phyloP scores from a whole-genome alignment of 2,797 vertebrate species.

The Taenioides sp. region DNA sequence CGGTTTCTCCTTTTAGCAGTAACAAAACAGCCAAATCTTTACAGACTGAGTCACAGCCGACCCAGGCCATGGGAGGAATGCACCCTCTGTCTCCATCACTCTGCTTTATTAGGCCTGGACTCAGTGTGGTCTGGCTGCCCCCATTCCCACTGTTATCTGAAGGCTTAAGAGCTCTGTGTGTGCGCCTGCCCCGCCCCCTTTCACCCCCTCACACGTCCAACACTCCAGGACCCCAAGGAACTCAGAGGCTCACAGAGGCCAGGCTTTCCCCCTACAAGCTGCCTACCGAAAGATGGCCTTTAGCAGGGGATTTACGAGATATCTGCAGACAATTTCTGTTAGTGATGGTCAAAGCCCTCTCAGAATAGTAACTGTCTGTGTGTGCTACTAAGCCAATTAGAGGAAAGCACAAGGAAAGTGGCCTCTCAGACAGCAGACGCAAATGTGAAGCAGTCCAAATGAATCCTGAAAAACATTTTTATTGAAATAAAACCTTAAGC shows the following conservation, averaged over 20 bases:
- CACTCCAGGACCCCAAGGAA: constrained; percentile 22
- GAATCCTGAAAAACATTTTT: not conserved
- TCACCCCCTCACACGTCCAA: constrained; percentile 56
- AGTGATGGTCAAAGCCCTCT: constrained; percentile 22
- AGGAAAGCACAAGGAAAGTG: not conserved
- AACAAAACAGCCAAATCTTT: constrained; percentile 51
- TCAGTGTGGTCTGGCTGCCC: constrained; percentile 55
- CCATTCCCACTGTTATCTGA: constrained; percentile 72
- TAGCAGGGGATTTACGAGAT: constrained; percentile 36
- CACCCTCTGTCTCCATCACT: constrained; percentile 63
- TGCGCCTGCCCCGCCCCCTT: constrained; percentile 42
- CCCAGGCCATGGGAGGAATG: constrained; percentile 55
- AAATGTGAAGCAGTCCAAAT: not conserved
- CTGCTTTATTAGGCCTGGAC: constrained; percentile 73
- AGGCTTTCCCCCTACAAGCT: constrained; percentile 19
- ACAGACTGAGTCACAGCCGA: constrained; percentile 55
- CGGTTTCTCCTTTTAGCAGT: constrained; percentile 57
- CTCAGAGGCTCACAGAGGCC: constrained; percentile 23
- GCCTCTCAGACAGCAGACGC: not conserved
- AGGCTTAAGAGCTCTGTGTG: constrained; percentile 71
- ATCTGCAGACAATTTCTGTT: constrained; percentile 11
- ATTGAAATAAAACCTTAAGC: not conserved
- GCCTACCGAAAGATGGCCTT: constrained; percentile 35
- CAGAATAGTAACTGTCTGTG: constrained; percentile 24
- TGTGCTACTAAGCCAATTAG: constrained; percentile 13